Evolutionary conservation across 2,888 invertebrate genomes (phyloP).

Genomic region (Tuta absoluta): DNA sequence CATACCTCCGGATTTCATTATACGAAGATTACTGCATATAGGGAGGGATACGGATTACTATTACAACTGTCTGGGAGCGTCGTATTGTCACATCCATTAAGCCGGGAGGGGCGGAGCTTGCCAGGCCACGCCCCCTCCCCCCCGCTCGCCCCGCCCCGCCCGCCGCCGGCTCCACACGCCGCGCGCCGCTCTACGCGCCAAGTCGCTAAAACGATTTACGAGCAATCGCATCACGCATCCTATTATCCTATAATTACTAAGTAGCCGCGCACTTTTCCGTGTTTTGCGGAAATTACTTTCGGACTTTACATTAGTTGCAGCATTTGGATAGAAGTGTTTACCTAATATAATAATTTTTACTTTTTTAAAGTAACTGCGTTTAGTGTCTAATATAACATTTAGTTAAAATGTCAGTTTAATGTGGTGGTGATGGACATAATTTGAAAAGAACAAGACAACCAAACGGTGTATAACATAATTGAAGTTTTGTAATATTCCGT

Average conservation of each 20-base stretch:
- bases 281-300: neutral
- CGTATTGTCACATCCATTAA: constrained; percentile 79
- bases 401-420: neutral
- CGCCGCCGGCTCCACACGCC: constrained; percentile 38
- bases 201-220: constrained; percentile 72
- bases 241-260: constrained; percentile 49
- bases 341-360: neutral
- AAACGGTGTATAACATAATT: neutral
- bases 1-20: constrained; percentile 41
- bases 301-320: neutral
- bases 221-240: constrained; percentile 73
- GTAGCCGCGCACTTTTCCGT: constrained; percentile 19
- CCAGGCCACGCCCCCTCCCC: constrained; percentile 48
- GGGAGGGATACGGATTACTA: constrained; percentile 73
- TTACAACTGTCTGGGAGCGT: constrained; percentile 68
- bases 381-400: neutral
- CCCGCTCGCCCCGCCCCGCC: constrained; percentile 41
- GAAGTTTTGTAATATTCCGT: neutral
- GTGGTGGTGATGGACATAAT: neutral
- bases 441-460: neutral
- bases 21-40: constrained; percentile 54
- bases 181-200: constrained; percentile 43
- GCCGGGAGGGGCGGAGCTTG: constrained; percentile 60
- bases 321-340: neutral
- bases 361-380: neutral